Evolutionary conservation across 2,888 invertebrate genomes (phyloP), one percentile per base, ranked within the genome.

Genomic region (Malacosoma neustria): DNA sequence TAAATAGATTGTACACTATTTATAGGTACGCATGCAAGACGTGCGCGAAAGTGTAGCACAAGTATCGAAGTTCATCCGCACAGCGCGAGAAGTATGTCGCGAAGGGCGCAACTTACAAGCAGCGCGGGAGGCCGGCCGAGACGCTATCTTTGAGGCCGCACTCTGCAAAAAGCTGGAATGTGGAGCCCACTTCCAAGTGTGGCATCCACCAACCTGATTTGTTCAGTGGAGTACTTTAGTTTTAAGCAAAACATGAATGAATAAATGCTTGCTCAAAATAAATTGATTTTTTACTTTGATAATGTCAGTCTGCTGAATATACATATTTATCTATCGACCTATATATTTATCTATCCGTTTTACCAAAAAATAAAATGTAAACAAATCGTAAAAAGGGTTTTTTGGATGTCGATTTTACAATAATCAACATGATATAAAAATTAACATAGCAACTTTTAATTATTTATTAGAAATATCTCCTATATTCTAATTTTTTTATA

Each of bases 91-190:
- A 37, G 79, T 82, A 11, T 65, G 66, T 1, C 74, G 77, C 11
- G 80, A 80, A 34, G 71, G 64, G 0, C 67, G 71, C 1, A 75
- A 77, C 39, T 49, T 68, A 12, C 71, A 72, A 33, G 73, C 66
- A 12, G 66, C 74, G 3, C 69, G 79, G n/a, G 85, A 84, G 58
- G 57, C 67, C 5, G 61, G 73, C 11, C 66, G 80, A 14, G 89
- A 89, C 74, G 80, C 73, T 41, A 57, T 63, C 33, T 71, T 81
- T 48, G 85, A 85, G 51, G 71, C 72, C 44, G 73, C 76, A 48
- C 75, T 87, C 49, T 79, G 87, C 52, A 86, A 87, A 70, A 84
- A 89, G 67, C 79, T 88, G 54, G 85, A 80, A 49, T 87, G 81
- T 66, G 86, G 86, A 48, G 70, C 82, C 2, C 61, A 74, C 37